These are phyloP conservation scores for Helostoma temminkii DNA, from an alignment of 2,797 vertebrate species.

Conservation along the genomic window DNA sequence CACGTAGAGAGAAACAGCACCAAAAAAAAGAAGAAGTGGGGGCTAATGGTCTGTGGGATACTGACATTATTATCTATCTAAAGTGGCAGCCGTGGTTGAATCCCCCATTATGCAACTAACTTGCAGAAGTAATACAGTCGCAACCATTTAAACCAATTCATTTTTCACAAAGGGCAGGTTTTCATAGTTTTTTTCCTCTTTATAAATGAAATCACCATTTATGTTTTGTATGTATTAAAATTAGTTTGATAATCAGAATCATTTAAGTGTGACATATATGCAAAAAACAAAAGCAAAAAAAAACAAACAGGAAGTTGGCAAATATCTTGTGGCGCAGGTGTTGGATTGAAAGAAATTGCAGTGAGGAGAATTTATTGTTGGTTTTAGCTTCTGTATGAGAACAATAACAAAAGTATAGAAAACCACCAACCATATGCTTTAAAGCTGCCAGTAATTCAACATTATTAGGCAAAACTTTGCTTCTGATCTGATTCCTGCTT, in stretches of 20 bases:
- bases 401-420: background rate
- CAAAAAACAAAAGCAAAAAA: too few relatives aligned
- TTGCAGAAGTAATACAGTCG: constrained; percentile 34
- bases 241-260: too few relatives aligned
- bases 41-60: constrained; percentile 48
- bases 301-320: too few relatives aligned
- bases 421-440: background rate
- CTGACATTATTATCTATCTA: constrained; percentile 57
- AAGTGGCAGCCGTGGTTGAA: constrained; percentile 46
- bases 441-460: constrained; percentile 31
- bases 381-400: background rate
- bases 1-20: constrained; percentile 20
- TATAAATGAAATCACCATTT: too few relatives aligned
- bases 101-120: constrained; percentile 44
- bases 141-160: too few relatives aligned
- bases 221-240: too few relatives aligned
- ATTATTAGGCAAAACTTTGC: constrained; percentile 31
- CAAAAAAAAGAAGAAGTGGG: constrained; percentile 4
- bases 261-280: too few relatives aligned
- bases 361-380: background rate
- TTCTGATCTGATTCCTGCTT: constrained; percentile 34
- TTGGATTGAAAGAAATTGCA: background rate
- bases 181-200: too few relatives aligned
- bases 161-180: too few relatives aligned
- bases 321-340: background rate